Evolutionary conservation across 2,113 vertebrate species (phyloP).

Genomic region (Ptyas mucosa): DNA sequence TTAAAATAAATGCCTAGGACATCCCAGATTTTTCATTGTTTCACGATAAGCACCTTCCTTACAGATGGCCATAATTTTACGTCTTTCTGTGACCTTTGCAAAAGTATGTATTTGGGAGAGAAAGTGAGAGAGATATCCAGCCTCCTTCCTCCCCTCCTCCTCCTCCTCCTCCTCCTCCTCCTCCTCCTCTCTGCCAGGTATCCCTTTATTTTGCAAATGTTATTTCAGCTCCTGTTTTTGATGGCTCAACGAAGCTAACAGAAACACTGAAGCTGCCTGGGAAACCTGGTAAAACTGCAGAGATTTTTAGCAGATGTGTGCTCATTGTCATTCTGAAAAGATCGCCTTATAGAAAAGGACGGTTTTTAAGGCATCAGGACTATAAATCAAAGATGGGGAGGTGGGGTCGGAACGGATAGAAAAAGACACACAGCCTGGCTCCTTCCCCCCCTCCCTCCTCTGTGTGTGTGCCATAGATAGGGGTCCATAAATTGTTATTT

Average conservation of each 20-base stretch:
- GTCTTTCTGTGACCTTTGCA: background rate
- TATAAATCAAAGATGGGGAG: background rate
- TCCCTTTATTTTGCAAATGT: constrained; percentile 7
- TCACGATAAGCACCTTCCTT: background rate
- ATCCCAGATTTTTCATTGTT: background rate
- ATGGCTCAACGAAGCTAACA: background rate
- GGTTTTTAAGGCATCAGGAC: background rate
- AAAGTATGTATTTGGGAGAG: background rate
- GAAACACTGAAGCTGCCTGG: background rate
- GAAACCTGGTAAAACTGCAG: background rate
- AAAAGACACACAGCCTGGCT: background rate
- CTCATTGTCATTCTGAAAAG: background rate
- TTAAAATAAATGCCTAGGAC: background rate
- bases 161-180: background rate
- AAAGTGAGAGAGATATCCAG: background rate
- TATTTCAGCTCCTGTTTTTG: background rate
- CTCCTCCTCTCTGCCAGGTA: background rate
- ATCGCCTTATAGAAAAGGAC: background rate
- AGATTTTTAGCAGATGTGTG: background rate
- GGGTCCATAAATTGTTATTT: background rate
- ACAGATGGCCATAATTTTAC: background rate
- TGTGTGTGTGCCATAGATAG: background rate
- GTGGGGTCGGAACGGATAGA: background rate
- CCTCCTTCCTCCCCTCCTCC: background rate
- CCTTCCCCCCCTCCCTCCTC: no score